Percentiles rank a stretch among this genome's conserved stretches.
phyloP scores from a whole-genome alignment of 2,113 vertebrate genomes.

The Varanus salvator region DNA sequence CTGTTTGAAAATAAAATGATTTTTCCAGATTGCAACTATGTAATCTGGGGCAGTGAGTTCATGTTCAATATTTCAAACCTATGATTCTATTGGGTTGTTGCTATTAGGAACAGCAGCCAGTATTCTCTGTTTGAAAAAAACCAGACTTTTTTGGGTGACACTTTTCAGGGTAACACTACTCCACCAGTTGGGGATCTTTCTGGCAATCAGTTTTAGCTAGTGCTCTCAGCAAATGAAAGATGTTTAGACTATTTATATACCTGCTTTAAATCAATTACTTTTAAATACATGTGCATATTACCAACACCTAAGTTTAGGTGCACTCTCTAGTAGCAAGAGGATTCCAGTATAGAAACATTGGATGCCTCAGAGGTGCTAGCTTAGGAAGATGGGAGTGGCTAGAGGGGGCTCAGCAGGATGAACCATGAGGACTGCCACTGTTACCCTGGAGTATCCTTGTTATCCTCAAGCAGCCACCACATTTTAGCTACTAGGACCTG shows the following conservation, averaged over 20 bases:
- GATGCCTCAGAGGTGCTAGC: background rate
- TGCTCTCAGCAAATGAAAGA: background rate
- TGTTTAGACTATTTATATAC: background rate
- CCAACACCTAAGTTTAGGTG: background rate
- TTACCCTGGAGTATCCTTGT: too few species aligned
- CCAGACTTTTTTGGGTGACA: background rate
- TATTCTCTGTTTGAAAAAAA: background rate
- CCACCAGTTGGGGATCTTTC: background rate
- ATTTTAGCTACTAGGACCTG: background rate
- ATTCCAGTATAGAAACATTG: background rate
- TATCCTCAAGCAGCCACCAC: background rate
- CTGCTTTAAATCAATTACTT: background rate
- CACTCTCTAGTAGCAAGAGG: background rate
- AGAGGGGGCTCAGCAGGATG: too few species aligned
- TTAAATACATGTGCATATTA: background rate
- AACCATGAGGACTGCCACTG: background rate
- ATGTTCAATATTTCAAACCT: background rate
- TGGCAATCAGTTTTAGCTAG: background rate
- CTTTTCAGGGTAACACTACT: background rate
- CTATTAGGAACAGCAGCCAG: background rate
- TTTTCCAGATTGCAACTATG: background rate
- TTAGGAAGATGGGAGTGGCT: background rate
- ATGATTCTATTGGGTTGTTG: background rate
- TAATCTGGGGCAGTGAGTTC: background rate
- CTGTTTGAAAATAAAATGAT: background rate